Evolutionary conservation across 2,113 vertebrate genomes (phyloP).

Genomic region (Chrysochloris asiatica): DNA sequence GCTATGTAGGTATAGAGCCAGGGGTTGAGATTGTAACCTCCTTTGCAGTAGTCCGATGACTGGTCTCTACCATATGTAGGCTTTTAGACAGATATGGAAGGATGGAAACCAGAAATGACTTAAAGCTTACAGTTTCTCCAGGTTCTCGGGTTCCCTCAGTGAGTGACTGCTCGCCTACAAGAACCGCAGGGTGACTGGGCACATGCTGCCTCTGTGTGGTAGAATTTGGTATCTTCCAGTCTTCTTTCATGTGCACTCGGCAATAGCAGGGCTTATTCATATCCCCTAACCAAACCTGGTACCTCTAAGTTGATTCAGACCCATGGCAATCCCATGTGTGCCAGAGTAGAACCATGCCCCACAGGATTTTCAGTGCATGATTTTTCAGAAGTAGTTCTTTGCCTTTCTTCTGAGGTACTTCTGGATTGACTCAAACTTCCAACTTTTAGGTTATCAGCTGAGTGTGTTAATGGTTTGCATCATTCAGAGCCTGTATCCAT

Average conservation of each 20-base stretch:
- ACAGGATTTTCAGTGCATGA: neutral
- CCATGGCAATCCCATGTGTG: neutral
- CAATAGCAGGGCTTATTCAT: no score
- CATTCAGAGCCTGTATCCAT: no score
- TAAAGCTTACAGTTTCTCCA: accelerated
- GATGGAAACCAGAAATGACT: neutral
- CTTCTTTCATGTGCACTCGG: no score
- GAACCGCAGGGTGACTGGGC: neutral
- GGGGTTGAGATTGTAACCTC: neutral
- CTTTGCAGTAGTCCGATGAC: neutral
- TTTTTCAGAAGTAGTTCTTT: neutral
- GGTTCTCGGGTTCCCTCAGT: accelerated
- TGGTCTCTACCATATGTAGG: neutral
- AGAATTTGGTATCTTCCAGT: neutral
- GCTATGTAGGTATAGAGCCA: accelerated
- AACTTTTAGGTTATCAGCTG: neutral
- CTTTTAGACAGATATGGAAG: neutral
- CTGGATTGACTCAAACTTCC: neutral
- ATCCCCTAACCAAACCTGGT: neutral
- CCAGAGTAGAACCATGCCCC: neutral
- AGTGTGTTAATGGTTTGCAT: no score
- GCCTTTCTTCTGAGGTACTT: neutral
- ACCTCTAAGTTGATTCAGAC: neutral
- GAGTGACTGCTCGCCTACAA: accelerated
- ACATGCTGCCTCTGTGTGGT: slow-evolving; percentile 40